phyloP scores from a whole-genome alignment of 92 coral and sea anemone species.

The Paramuricea clavata region DNA sequence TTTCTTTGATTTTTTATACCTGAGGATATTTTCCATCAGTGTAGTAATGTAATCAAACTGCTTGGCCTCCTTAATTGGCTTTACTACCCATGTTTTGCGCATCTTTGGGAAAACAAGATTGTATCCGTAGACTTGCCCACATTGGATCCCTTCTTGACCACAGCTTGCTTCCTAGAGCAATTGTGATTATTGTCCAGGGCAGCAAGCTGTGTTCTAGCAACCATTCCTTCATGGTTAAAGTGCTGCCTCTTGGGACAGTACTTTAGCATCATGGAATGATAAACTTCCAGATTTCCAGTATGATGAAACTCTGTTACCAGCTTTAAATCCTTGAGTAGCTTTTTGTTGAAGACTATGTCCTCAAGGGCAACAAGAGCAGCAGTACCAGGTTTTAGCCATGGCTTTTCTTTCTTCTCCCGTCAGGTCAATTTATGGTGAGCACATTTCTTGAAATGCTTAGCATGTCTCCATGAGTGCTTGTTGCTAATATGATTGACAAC shows the following conservation, averaged over 20 bases:
- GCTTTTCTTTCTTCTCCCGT: slow-evolving; percentile 41
- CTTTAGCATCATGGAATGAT: slow-evolving; percentile 51
- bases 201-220: slow-evolving; percentile 69
- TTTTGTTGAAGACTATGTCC: slow-evolving; percentile 59
- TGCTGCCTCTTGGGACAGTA: slow-evolving; percentile 68
- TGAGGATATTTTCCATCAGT: slow-evolving; percentile 40
- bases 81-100: slow-evolving; percentile 58
- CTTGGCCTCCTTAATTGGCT: slow-evolving; percentile 52
- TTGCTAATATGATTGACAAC: slow-evolving; percentile 55
- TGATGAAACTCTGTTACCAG: slow-evolving; percentile 65
- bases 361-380: slow-evolving; percentile 67
- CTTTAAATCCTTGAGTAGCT: slow-evolving; percentile 58
- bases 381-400: slow-evolving; percentile 67
- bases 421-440: slow-evolving; percentile 51
- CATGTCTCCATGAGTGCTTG: slow-evolving; percentile 56
- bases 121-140: too few relatives aligned
- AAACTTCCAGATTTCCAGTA: slow-evolving; percentile 64
- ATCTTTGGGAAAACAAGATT: slow-evolving; percentile 55
- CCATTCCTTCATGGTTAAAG: slow-evolving; percentile 58
- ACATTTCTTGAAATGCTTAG: slow-evolving; percentile 58
- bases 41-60: slow-evolving; percentile 18
- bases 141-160: background rate
- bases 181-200: slow-evolving; percentile 66
- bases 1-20: slow-evolving; percentile 5
- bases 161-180: background rate